Conservation (phyloP, 2,797 vertebrate species). For the Orientallactaga sibirica region DNA sequence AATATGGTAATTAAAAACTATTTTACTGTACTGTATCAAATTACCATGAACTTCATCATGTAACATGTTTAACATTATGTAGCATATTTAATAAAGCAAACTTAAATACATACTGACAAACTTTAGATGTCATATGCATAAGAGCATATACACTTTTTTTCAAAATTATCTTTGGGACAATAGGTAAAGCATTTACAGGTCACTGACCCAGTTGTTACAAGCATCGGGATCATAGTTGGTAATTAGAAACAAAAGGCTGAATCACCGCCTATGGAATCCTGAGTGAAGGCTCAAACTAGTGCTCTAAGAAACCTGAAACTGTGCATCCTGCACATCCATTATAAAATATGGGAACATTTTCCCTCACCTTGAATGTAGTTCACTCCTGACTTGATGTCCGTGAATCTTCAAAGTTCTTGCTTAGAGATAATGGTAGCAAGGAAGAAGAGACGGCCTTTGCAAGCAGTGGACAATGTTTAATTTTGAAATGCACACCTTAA, state of each 20-base stretch:
- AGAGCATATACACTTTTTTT: background rate
- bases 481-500: slow-evolving; percentile 25
- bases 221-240: background rate
- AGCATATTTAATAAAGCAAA: background rate
- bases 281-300: background rate
- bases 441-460: background rate
- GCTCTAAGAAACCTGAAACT: background rate
- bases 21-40: slow-evolving; percentile 32
- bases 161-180: background rate
- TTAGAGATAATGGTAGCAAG: background rate
- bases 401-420: background rate
- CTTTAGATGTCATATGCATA: background rate
- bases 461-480: background rate
- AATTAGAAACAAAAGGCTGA: background rate
- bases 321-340: background rate
- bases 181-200: background rate
- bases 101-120: background rate
- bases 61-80: background rate
- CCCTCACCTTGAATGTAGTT: background rate
- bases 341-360: background rate
- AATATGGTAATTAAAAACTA: background rate
- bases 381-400: background rate
- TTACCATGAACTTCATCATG: slow-evolving; percentile 34
- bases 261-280: background rate
- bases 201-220: background rate